phyloP scores from a whole-genome alignment of 1,140 invertebrate genomes.

The Heliconius congener region DNA sequence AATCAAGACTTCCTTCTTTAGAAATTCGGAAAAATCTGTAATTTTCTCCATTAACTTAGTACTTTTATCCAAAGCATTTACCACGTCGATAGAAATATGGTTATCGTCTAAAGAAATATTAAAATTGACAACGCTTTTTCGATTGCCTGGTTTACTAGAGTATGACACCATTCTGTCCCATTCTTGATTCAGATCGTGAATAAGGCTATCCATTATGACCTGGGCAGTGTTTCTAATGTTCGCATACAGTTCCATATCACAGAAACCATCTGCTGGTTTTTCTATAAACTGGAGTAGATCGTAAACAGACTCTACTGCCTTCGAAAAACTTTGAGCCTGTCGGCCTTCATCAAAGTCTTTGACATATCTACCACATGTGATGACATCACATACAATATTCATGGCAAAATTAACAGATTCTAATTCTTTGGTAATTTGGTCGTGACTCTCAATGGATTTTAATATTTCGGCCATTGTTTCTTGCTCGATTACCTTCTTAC shows the following conservation, averaged over 20 bases:
- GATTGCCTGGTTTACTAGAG: slow-evolving; percentile 43
- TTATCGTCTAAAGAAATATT: slow-evolving; percentile 64
- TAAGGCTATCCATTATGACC: slow-evolving; percentile 68
- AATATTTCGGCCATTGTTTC: slow-evolving; percentile 83
- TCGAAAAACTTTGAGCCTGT: slow-evolving; percentile 67
- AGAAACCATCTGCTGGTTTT: slow-evolving; percentile 75
- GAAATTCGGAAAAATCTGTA: slow-evolving; percentile 77
- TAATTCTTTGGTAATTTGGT: slow-evolving; percentile 79
- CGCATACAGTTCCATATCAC: slow-evolving; percentile 78
- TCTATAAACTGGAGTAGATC: slow-evolving; percentile 78
- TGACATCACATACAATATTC: slow-evolving; percentile 78
- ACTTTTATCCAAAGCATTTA: slow-evolving; percentile 77
- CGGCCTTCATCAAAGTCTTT: slow-evolving; percentile 77
- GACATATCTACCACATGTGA: slow-evolving; percentile 79
- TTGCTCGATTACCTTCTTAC: slow-evolving; percentile 81
- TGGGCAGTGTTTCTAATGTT: slow-evolving; percentile 68
- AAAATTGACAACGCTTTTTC: slow-evolving; percentile 58
- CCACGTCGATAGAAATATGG: slow-evolving; percentile 63
- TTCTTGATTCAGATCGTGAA: slow-evolving; percentile 69
- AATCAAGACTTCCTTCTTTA: slow-evolving; percentile 81
- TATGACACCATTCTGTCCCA: slow-evolving; percentile 77
- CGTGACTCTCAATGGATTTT: slow-evolving; percentile 81
- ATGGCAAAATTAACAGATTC: slow-evolving; percentile 80
- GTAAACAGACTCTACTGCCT: slow-evolving; percentile 78
- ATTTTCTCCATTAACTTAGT: slow-evolving; percentile 77